A percentile compares a stretch with the other conserved stretches of the same genome.
These are phyloP conservation scores for Corythoichthys intestinalis DNA, from an alignment of 2,113 vertebrate species.

Conservation along the genomic window DNA sequence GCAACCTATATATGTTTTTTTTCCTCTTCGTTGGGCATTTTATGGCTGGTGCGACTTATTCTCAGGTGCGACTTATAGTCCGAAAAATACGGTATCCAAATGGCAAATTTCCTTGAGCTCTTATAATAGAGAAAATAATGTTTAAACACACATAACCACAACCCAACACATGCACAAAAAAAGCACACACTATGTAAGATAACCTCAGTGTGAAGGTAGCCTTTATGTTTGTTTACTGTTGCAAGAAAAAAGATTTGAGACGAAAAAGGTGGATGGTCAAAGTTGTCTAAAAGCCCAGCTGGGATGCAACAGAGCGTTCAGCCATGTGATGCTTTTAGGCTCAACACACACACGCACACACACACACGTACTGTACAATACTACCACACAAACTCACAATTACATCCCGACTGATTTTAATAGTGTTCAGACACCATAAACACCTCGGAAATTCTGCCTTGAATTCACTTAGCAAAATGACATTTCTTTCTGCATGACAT, in stretches of 20 bases:
- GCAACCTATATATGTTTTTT: no score
- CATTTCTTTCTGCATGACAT: no score
- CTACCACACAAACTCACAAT: background rate
- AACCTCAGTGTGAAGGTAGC: background rate
- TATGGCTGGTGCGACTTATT: no score
- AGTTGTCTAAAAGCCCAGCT: slow-evolving; percentile 14
- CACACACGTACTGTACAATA: no score
- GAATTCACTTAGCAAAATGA: no score
- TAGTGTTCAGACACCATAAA: background rate
- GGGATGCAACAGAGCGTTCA: slow-evolving; percentile 7
- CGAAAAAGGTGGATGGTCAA: background rate
- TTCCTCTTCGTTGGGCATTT: no score
- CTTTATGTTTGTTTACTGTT: slow-evolving; percentile 1
- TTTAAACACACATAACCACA: background rate
- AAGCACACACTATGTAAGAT: background rate
- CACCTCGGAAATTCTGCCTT: background rate
- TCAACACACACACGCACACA: background rate
- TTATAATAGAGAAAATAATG: no score
- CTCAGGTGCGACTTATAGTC: no score
- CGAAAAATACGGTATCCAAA: no score
- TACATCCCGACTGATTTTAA: background rate
- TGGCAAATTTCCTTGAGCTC: no score
- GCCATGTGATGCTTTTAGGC: slow-evolving; percentile 5
- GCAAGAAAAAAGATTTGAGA: slow-evolving; percentile 4
- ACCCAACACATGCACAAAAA: background rate